Evolutionary conservation across 2,113 vertebrate genomes (phyloP).

Genomic region (Dasyornis broadbenti): DNA sequence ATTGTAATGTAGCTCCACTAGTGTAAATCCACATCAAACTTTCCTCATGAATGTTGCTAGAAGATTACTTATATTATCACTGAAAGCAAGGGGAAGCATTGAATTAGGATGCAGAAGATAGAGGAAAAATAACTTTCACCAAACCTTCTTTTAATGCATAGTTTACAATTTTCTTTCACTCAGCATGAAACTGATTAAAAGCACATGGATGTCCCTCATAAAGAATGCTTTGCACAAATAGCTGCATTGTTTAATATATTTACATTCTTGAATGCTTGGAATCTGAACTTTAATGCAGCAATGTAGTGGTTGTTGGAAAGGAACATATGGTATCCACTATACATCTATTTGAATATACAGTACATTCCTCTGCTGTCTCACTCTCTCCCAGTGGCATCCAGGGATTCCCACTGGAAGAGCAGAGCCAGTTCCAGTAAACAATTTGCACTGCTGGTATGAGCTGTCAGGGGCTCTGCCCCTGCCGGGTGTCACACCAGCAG

Average conservation of each 20-base stretch:
- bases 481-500: not conserved
- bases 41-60: slow-evolving; percentile 77
- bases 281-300: slow-evolving; percentile 53
- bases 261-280: slow-evolving; percentile 60
- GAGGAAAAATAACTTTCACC: slow-evolving; percentile 74
- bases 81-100: slow-evolving; percentile 67
- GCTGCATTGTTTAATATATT: slow-evolving; percentile 71
- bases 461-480: not conserved
- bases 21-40: slow-evolving; percentile 90
- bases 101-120: slow-evolving; percentile 80
- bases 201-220: slow-evolving; percentile 62
- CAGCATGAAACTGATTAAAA: slow-evolving; percentile 80
- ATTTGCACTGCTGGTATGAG: not conserved
- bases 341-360: slow-evolving; percentile 54
- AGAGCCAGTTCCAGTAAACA: not conserved
- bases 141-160: slow-evolving; percentile 81
- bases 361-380: slow-evolving; percentile 43
- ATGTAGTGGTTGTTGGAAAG: slow-evolving; percentile 50
- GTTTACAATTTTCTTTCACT: slow-evolving; percentile 79
- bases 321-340: slow-evolving; percentile 21
- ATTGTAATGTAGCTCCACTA: slow-evolving; percentile 93
- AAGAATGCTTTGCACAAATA: slow-evolving; percentile 58
- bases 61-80: slow-evolving; percentile 78
- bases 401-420: slow-evolving; percentile 15
- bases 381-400: not conserved